Percentiles rank a stretch among this genome's conserved stretches.
phyloP scores from a whole-genome alignment of 1,140 invertebrate genomes.

The Acromyrmex echinatior region DNA sequence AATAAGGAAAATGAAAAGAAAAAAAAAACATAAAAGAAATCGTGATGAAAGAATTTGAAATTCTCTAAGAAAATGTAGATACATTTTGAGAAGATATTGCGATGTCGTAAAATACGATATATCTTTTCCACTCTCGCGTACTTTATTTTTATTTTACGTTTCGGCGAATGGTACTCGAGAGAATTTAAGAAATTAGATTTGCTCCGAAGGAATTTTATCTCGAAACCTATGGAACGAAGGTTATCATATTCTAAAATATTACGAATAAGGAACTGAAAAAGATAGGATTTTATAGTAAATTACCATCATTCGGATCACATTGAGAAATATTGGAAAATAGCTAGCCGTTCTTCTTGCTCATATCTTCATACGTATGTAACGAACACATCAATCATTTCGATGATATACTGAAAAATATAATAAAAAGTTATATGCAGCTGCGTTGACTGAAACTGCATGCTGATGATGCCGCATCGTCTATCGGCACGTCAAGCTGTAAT shows the following conservation, averaged over 20 bases:
- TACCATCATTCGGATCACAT: conserved; percentile 17
- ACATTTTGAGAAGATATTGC: conserved; percentile 23
- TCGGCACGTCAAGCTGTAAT: conserved; percentile 39
- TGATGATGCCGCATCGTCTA: conserved; percentile 17
- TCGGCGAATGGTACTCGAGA: conserved; percentile 8
- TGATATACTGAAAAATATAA: conserved; percentile 23
- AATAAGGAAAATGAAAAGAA: neutral
- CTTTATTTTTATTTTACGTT: conserved; percentile 23
- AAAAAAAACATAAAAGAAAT: neutral
- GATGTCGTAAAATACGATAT: conserved; percentile 1
- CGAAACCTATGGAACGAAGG: neutral
- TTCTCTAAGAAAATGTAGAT: conserved; percentile 3
- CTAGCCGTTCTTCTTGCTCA: neutral
- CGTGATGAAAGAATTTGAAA: neutral
- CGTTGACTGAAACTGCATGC: conserved; percentile 23
- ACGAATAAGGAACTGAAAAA: conserved; percentile 7
- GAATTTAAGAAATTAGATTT: conserved; percentile 39
- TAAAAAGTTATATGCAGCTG: neutral
- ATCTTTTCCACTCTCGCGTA: neutral
- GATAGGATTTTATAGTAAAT: conserved; percentile 49
- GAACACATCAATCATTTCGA: conserved; percentile 49
- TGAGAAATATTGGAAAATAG: conserved; percentile 53
- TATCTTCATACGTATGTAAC: conserved; percentile 19
- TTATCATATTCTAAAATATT: conserved; percentile 20
- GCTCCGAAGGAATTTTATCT: neutral